Evolutionary conservation across 2,888 invertebrate species (phyloP).

Genomic region (Anagyrus pseudococci): DNA sequence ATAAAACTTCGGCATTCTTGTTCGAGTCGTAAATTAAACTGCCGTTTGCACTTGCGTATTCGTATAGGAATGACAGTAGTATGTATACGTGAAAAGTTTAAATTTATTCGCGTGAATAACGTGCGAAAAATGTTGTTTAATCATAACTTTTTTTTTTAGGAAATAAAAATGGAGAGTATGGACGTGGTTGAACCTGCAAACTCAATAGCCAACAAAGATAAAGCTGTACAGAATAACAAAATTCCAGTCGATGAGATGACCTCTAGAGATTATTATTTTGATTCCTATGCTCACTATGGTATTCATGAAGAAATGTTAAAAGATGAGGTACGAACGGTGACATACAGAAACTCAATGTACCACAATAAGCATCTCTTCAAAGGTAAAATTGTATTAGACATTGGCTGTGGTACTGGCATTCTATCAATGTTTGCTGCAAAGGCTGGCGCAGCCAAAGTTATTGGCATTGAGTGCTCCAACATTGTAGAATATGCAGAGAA

Average conservation of each 20-base stretch:
- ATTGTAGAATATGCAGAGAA: conserved; percentile 97
- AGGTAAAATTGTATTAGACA: conserved; percentile 91
- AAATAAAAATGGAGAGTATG: conserved; percentile 65
- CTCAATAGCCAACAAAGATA: conserved; percentile 49
- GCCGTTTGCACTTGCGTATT: not conserved
- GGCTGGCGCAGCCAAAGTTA: conserved; percentile 93
- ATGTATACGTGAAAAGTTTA: not conserved
- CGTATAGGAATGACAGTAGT: not conserved
- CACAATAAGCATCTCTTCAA: conserved; percentile 99
- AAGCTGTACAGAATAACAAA: conserved; percentile 51
- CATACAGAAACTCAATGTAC: conserved; percentile 98
- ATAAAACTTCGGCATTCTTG: no score
- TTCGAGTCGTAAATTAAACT: no score
- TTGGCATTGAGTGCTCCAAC: conserved; percentile 98
- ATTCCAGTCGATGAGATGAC: conserved; percentile 95
- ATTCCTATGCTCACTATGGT: conserved; percentile 99
- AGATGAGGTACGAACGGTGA: conserved; percentile 97
- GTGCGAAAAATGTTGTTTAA: not conserved
- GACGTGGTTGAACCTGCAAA: conserved; percentile 61
- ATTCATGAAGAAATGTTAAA: conserved; percentile 99
- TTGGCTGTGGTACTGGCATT: conserved; percentile 99
- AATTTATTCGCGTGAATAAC: not conserved
- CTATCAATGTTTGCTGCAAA: conserved; percentile 99
- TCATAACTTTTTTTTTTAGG: conserved; percentile 44
- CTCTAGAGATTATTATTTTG: conserved; percentile 99